Evolutionary conservation across 2,797 vertebrate species (phyloP).

Genomic region (Siniperca undulata): DNA sequence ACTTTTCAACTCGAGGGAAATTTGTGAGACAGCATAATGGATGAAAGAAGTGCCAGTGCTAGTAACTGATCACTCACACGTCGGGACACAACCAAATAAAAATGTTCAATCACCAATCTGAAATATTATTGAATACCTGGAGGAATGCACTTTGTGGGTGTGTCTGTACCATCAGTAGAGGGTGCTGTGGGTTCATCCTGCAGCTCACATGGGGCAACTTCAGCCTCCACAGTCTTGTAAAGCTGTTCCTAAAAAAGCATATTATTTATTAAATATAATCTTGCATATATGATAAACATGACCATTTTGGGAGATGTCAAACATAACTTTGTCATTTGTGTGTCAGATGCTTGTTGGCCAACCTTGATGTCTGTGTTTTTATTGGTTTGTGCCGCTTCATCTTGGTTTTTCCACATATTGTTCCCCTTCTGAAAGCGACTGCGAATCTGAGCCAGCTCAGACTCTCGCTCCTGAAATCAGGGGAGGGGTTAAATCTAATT

Average conservation of each 20-base stretch:
- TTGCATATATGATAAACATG: background rate
- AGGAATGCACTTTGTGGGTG: background rate
- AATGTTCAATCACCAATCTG: background rate
- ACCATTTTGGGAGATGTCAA: background rate
- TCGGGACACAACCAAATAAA: background rate
- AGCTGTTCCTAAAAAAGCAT: conserved; percentile 40
- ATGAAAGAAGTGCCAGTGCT: background rate
- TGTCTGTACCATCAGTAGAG: conserved; percentile 17
- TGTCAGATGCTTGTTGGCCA: background rate
- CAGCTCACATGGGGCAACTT: conserved; percentile 5
- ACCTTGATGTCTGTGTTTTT: conserved; percentile 69
- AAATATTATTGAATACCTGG: conserved; percentile 58
- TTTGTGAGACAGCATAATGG: background rate
- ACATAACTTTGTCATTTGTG: background rate
- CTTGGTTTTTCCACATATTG: conserved; percentile 85
- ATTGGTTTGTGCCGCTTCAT: conserved; percentile 71
- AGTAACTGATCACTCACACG: background rate
- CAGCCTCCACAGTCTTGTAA: conserved; percentile 31
- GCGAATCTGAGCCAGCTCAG: conserved; percentile 92
- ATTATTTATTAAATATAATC: background rate
- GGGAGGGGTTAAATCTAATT: fast-evolving
- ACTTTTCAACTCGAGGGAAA: background rate
- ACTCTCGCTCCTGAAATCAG: conserved; percentile 90
- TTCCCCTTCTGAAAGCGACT: conserved; percentile 89
- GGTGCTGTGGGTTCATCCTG: conserved; percentile 35